A percentile compares a stretch with the other conserved stretches of the same genome.
Conservation (phyloP, 2,888 invertebrate genomes). For the Gryllus longicercus region DNA sequence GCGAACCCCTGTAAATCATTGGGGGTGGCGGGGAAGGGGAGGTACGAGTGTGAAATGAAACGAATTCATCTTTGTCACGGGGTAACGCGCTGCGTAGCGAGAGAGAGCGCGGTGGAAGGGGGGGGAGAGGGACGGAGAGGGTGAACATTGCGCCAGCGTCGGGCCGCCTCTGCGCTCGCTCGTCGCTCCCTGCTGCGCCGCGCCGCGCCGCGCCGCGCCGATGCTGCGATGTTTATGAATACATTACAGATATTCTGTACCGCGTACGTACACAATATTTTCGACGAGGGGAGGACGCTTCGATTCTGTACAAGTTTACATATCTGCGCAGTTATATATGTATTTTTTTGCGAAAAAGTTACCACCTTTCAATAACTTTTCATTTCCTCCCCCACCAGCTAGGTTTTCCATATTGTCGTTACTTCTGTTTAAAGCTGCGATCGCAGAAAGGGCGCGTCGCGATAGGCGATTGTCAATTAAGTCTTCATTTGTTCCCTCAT, state of each 20-base stretch:
- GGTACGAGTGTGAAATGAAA: slow-evolving; percentile 53
- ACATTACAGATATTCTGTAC: slow-evolving; percentile 1
- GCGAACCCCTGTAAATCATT: slow-evolving; percentile 66
- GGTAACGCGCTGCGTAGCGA: slow-evolving; percentile 17
- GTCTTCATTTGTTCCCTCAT: slow-evolving; percentile 17
- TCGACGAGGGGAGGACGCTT: neutral
- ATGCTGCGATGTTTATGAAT: slow-evolving; percentile 1
- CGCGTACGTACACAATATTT: neutral
- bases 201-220: neutral
- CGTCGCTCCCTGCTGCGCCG: neutral
- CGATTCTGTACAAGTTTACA: neutral
- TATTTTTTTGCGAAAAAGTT: neutral
- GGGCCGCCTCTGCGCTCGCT: neutral
- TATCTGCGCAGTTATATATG: neutral
- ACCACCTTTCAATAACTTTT: slow-evolving; percentile 17
- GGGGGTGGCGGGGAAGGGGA: slow-evolving; percentile 49
- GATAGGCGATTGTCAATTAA: slow-evolving; percentile 1
- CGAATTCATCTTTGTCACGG: slow-evolving; percentile 52
- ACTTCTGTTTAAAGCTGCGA: slow-evolving; percentile 11
- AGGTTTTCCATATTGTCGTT: slow-evolving; percentile 2
- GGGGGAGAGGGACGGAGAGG: neutral
- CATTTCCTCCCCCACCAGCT: neutral
- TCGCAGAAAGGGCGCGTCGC: neutral
- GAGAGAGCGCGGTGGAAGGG: neutral
- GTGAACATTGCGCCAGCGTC: slow-evolving; percentile 1